Conservation (phyloP, 2,797 vertebrate species). For the Pitangus sulphuratus region DNA sequence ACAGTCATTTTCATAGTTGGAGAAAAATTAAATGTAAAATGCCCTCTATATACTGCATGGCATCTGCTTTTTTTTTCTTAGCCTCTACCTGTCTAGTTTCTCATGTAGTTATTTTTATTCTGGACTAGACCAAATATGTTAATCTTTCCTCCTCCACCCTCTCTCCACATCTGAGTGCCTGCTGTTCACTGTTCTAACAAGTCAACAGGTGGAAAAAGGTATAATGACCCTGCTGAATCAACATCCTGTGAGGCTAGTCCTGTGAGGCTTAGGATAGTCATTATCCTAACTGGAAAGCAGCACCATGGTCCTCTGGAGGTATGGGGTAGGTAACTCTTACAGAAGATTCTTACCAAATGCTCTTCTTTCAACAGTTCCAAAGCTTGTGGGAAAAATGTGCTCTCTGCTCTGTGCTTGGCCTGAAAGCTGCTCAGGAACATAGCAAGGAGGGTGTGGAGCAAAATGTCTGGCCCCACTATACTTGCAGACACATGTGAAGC, state of each 20-base stretch:
- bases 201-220: not conserved
- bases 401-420: not conserved
- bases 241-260: not conserved
- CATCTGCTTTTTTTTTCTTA: not conserved
- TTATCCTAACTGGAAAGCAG: not conserved
- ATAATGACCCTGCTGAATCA: slow-evolving; percentile 1
- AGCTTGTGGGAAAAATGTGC: not conserved
- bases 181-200: not conserved
- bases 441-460: not conserved
- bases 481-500: not conserved
- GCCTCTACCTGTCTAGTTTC: not conserved
- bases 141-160: slow-evolving; percentile 1
- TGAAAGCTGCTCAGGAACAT: not conserved
- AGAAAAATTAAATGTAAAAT: not conserved
- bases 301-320: not conserved
- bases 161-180: not conserved
- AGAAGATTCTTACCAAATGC: not conserved
- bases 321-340: not conserved
- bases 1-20: not conserved
- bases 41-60: not conserved
- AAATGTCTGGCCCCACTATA: not conserved
- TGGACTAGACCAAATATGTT: not conserved
- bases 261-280: not conserved
- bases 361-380: not conserved
- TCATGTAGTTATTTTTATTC: not conserved